Conservation (phyloP, 2,888 invertebrate species). For the Fragum sueziense region DNA sequence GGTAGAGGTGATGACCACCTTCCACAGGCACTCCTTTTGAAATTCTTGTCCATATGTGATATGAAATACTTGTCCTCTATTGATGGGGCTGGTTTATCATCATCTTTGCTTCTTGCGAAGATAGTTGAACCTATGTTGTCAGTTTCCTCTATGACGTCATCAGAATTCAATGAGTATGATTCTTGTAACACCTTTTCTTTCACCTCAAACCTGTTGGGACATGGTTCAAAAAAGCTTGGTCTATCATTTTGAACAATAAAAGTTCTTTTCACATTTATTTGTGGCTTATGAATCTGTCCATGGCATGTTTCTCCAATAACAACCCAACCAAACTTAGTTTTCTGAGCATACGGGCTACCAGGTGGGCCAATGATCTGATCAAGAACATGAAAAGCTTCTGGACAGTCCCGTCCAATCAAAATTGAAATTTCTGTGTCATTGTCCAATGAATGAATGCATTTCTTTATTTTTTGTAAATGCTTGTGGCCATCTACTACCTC, state of each 20-base stretch:
- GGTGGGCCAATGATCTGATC: background rate
- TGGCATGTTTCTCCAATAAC: slow-evolving; percentile 37
- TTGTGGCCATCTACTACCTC: slow-evolving; percentile 1
- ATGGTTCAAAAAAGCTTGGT: slow-evolving; percentile 8
- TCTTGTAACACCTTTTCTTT: background rate
- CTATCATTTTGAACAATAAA: slow-evolving; percentile 7
- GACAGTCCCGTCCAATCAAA: slow-evolving; percentile 22
- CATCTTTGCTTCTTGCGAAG: slow-evolving; percentile 17
- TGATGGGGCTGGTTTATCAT: slow-evolving; percentile 28
- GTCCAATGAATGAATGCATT: background rate
- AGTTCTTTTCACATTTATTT: slow-evolving; percentile 11
- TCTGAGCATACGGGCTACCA: slow-evolving; percentile 23
- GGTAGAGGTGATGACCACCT: background rate
- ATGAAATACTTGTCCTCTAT: slow-evolving; percentile 38
- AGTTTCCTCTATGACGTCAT: background rate
- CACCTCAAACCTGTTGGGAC: background rate
- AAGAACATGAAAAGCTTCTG: background rate
- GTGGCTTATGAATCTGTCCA: slow-evolving; percentile 10
- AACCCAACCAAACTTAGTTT: slow-evolving; percentile 28
- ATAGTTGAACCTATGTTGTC: background rate
- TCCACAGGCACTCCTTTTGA: slow-evolving; percentile 18
- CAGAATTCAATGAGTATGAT: background rate
- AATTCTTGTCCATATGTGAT: slow-evolving; percentile 32
- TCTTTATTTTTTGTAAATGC: slow-evolving; percentile 10
- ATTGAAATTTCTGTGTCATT: background rate